Conservation (phyloP, 2,797 vertebrate genomes). For the Molossus alvarezi region DNA sequence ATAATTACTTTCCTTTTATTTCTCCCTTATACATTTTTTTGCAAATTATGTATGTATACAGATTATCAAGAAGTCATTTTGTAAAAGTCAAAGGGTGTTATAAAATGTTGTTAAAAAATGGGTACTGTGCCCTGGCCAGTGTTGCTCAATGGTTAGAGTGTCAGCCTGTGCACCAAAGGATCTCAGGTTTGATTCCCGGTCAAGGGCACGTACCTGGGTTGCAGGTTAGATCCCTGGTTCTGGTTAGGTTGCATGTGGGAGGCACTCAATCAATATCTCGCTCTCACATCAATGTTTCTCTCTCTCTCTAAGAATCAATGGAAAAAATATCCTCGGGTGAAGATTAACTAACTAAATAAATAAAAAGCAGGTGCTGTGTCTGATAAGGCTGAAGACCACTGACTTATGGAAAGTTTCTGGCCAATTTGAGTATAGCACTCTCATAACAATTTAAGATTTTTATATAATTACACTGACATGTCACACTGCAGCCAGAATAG, state of each 20-base stretch:
- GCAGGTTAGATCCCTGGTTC: no score
- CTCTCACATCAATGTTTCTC: no score
- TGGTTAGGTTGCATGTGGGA: no score
- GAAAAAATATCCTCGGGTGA: no score
- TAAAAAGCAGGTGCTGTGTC: neutral
- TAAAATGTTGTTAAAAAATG: neutral
- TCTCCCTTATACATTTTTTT: neutral
- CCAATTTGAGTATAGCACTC: neutral
- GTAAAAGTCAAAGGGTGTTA: slow-evolving; percentile 30
- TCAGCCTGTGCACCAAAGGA: no score
- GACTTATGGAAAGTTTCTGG: slow-evolving; percentile 13
- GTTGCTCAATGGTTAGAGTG: no score
- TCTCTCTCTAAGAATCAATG: no score
- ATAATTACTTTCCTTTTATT: slow-evolving; percentile 36
- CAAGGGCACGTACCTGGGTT: no score
- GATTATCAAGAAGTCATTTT: slow-evolving; percentile 55
- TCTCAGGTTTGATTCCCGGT: no score
- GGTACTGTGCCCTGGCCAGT: neutral
- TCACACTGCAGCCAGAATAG: neutral
- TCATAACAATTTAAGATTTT: neutral
- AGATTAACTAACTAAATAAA: no score
- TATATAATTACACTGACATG: slow-evolving; percentile 5
- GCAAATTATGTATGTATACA: slow-evolving; percentile 52
- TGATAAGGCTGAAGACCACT: slow-evolving; percentile 7
- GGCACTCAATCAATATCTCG: no score